Conservation (phyloP, 2,797 vertebrate species). For the Xyrichtys novacula region DNA sequence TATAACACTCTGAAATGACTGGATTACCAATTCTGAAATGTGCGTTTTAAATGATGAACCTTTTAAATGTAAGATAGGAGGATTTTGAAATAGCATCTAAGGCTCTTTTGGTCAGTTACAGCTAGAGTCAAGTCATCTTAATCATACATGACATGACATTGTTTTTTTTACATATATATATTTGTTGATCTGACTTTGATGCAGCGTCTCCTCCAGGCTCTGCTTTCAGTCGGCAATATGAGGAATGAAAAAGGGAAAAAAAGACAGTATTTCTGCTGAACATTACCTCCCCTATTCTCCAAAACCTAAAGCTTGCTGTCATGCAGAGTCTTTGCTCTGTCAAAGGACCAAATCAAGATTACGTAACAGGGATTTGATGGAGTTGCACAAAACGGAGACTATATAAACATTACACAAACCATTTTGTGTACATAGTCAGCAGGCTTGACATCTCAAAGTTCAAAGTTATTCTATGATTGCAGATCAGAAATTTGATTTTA, state of each 20-base stretch:
- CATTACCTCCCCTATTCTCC: not conserved
- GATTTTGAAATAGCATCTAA: not conserved
- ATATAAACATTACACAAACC: not conserved
- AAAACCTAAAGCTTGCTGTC: conserved; percentile 27
- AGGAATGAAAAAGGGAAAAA: conserved; percentile 6
- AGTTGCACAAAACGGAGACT: not conserved
- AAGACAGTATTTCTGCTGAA: conserved; percentile 8
- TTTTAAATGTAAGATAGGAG: not conserved
- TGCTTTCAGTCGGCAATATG: conserved; percentile 12
- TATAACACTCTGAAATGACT: no score
- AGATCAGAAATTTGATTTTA: not conserved
- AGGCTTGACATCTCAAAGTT: not conserved
- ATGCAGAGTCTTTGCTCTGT: conserved; percentile 28
- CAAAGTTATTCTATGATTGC: not conserved
- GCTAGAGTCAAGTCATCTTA: conserved; percentile 3
- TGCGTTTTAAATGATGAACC: not conserved
- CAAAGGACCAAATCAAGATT: conserved; percentile 27
- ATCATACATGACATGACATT: conserved; percentile 1
- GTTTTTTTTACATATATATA: not conserved
- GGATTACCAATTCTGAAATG: not conserved
- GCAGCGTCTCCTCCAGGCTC: not conserved
- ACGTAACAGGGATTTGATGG: conserved; percentile 20
- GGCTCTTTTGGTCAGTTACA: not conserved
- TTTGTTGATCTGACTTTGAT: conserved; percentile 5
- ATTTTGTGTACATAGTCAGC: not conserved